Evolutionary conservation across 2,113 vertebrate species (phyloP), one percentile per base, ranked within the genome.

Genomic region (Neogobius melanostomus): DNA sequence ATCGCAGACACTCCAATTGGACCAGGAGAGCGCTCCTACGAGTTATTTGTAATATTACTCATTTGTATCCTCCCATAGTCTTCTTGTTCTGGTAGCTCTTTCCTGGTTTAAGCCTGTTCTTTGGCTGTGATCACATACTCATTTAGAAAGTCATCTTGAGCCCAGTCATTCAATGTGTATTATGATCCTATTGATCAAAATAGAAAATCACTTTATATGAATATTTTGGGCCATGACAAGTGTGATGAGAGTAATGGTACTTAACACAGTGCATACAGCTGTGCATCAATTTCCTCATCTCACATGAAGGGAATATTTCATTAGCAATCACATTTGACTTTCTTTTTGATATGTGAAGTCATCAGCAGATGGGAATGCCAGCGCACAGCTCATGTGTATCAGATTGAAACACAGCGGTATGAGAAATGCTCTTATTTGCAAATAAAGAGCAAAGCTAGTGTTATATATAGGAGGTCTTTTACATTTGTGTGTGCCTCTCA

Each of bases 111-210:
- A 87, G 73, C 75, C 81, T 71, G 71, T 74, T 83, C 80, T 86
- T 82, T 74, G 15, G 79, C 16, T 64, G 53, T 70, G 77, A 82
- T 85, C 62, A 68, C 69, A 68, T 69, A 79, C 84, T 85, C 83
- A 80, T 86, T 88, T 79, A 79, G 81, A 82, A 78, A 74, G 69
- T 74, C 78, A 68, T 61, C 54, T 60, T 71, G 78, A 72, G 79
- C 85, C 83, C 69, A 48, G 48, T 60, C 66, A 77, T 84, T 82
- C 81, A 84, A 86, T 84, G 72, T 80, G 67, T 76, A 85, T 85
- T 84, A 88, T 71, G 73, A 66, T 61, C 0, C 42, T 77, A 88
- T 88, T 85, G 87, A 89, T 87, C 75, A 76, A 80, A 65, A 14
- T 67, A 75, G 84, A 84, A 75, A 75, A 73, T 80, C 69, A 63